Evolutionary conservation across 2,888 invertebrate species (phyloP).

Genomic region (Dascillus cervinus): DNA sequence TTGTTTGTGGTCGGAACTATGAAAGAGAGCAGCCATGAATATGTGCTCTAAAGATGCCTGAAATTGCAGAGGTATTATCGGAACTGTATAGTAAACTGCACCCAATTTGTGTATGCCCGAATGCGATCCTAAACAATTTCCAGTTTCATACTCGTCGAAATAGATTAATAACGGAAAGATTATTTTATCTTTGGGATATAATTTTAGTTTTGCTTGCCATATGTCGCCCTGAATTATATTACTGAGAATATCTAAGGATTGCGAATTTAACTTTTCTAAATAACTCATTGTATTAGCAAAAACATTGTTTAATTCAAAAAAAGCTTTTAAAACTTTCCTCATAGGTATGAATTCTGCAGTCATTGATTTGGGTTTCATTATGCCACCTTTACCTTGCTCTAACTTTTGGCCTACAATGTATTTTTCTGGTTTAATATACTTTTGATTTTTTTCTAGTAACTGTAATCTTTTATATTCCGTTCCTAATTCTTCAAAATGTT

Average conservation of each 20-base stretch:
- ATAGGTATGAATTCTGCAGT: conserved; percentile 1
- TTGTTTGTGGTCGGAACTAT: conserved; percentile 22
- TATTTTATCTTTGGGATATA: not conserved
- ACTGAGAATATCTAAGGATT: no score
- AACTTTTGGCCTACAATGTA: no score
- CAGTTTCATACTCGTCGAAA: conserved; percentile 20
- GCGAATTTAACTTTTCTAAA: no score
- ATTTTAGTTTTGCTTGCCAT: not conserved
- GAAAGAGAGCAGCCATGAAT: conserved; percentile 21
- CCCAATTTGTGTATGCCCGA: conserved; percentile 20
- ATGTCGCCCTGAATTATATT: not conserved
- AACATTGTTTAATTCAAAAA: conserved; percentile 4
- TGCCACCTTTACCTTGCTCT: no score
- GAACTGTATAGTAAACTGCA: conserved; percentile 17
- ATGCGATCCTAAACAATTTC: conserved; percentile 20
- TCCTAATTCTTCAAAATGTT: not conserved
- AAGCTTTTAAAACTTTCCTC: not conserved
- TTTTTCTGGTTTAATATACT: conserved; percentile 1
- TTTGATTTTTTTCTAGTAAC: not conserved
- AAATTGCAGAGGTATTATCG: conserved; percentile 13
- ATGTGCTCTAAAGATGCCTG: conserved; percentile 13
- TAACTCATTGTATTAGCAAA: not conserved
- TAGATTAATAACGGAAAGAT: conserved; percentile 17
- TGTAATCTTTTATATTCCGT: conserved; percentile 2
- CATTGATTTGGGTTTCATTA: not conserved